A percentile compares a stretch with the other conserved stretches of the same genome.
phyloP scores from a whole-genome alignment of 2,113 vertebrate genomes.

The Trinectes maculatus region DNA sequence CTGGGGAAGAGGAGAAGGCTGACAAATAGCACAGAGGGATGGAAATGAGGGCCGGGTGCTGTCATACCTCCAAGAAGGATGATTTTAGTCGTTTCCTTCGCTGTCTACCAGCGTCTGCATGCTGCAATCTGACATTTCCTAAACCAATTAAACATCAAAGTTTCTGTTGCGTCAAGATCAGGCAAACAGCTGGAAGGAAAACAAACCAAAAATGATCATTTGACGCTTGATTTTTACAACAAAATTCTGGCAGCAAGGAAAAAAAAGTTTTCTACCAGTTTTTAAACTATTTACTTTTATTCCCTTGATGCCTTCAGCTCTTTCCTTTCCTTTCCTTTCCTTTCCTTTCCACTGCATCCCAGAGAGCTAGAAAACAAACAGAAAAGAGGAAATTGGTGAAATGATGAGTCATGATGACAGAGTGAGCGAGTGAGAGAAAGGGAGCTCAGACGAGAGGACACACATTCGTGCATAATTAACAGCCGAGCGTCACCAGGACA shows the following conservation, averaged over 20 bases:
- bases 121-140: conserved; percentile 58
- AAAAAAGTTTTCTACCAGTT: no score
- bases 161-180: conserved; percentile 45
- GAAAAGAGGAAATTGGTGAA: conserved; percentile 38
- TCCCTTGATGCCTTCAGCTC: no score
- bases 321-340: background rate
- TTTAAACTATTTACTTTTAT: no score
- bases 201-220: conserved; percentile 21
- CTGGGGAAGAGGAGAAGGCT: conserved; percentile 65
- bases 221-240: conserved; percentile 14
- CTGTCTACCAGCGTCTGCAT: conserved; percentile 49
- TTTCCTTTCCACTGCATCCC: background rate
- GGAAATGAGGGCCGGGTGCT: conserved; percentile 69
- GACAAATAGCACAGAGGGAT: conserved; percentile 65
- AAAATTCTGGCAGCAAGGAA: no score
- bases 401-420: conserved; percentile 68
- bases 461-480: conserved; percentile 75
- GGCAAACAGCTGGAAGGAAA: conserved; percentile 25
- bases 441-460: conserved; percentile 41
- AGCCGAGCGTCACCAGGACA: conserved; percentile 69
- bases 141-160: conserved; percentile 74
- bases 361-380: background rate
- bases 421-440: conserved; percentile 24
- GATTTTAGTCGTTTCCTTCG: conserved; percentile 58
- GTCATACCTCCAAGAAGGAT: conserved; percentile 70